Evolutionary conservation across 2,797 vertebrate species (phyloP).

Genomic region (Parauchenoglanis punctatus): DNA sequence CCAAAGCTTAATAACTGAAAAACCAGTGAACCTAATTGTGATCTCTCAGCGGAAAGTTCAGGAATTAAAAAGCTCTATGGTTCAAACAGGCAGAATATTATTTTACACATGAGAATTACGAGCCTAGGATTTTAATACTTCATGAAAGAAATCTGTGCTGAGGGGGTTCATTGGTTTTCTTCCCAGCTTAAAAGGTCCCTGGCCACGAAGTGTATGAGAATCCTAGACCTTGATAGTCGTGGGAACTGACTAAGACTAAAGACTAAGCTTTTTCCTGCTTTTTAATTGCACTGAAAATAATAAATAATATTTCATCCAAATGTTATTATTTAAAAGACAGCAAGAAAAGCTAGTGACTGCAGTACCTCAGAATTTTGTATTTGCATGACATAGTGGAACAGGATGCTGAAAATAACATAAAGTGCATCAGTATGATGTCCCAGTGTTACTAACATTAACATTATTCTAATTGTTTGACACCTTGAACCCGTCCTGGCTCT

Average conservation of each 20-base stretch:
- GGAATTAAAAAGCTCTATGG: constrained; percentile 2
- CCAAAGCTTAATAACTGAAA: neutral
- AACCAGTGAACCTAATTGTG: neutral
- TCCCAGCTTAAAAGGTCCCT: neutral
- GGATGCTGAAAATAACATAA: neutral
- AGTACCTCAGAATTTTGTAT: neutral
- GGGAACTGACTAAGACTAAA: neutral
- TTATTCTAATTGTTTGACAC: too few relatives aligned
- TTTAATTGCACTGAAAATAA: neutral
- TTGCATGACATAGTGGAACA: neutral
- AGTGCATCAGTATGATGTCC: neutral
- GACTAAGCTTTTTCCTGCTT: neutral
- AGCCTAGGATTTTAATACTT: constrained; percentile 4
- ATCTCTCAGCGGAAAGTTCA: neutral
- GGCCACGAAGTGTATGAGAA: neutral
- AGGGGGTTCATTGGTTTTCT: neutral
- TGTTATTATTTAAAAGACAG: neutral
- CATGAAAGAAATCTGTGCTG: neutral
- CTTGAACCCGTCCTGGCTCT: too few relatives aligned
- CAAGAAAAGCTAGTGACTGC: neutral
- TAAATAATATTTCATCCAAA: neutral
- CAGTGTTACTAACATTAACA: neutral
- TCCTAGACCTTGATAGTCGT: neutral
- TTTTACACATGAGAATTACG: constrained; percentile 7
- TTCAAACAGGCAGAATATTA: neutral